Evolutionary conservation across 2,797 vertebrate genomes (phyloP), one percentile per base, ranked within the genome.

Genomic region (Gallinago solitaria): DNA sequence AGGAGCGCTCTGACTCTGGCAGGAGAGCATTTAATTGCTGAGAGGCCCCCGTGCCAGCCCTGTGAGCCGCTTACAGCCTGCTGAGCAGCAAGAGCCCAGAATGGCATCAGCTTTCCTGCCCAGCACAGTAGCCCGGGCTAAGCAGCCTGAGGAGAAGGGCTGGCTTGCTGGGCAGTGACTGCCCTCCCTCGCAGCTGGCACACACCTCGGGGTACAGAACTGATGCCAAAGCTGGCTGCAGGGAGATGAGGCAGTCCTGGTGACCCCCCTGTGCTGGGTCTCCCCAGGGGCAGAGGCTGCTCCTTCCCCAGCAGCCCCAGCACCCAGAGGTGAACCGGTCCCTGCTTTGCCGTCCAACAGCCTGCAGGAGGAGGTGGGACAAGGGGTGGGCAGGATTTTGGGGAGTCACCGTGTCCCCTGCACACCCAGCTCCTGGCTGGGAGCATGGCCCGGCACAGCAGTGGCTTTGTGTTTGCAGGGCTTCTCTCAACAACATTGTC

Each of bases 181-280:
- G 28, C 33, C n/a, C 18, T 50, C 27, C 9, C 61, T 32, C 2
- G 3, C 61, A 74, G 30, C 69, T 3, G 7, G 39, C 61, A 43
- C 21, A 2, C 4, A 3, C 48, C 76, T 30, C 0, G 0, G 69
- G 24, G 19, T 2, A 4, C 69, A 1, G 4, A 1, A 1, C 20
- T 7, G 17, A 8, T 59, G 63, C 70, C 35, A 2, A 13, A 12
- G 17, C 2, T 4, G 28, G 60, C 59, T 12, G 35, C 68, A 14
- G 35, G 37, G 28, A 48, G 20, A 37, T 3, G 28, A 6, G 16
- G 43, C 18, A 6, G 21, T 23, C 23, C 35, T 65, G 70, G 30
- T 24, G 77, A 47, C 16, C 4, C 9, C 2, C 35, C 35, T 18
- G 10, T 5, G 57, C 37, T 20, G 45, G 37, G 15, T 53, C 37